Conservation (phyloP, 1,140 invertebrate genomes). For the Helicoverpa armigera region DNA sequence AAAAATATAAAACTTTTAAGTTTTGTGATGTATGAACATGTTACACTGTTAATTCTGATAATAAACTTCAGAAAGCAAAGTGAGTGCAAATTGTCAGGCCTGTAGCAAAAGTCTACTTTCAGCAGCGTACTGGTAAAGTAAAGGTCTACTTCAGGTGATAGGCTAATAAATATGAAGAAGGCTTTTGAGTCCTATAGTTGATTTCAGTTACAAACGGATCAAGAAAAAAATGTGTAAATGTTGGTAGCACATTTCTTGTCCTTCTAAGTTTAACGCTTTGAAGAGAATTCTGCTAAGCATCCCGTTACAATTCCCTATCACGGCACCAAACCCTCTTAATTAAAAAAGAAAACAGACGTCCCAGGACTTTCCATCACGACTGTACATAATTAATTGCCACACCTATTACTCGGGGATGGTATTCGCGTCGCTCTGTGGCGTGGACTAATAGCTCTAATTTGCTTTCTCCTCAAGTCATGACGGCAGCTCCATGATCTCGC, state of each 20-base stretch:
- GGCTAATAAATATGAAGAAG: too few species aligned
- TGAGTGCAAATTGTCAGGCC: too few species aligned
- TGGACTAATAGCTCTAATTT: constrained; percentile 79
- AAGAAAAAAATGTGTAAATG: too few species aligned
- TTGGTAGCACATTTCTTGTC: too few species aligned
- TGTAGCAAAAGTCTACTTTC: too few species aligned
- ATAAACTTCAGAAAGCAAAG: too few species aligned
- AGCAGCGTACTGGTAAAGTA: too few species aligned
- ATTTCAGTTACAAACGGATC: too few species aligned
- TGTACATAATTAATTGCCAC: constrained; percentile 56
- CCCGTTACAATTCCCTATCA: constrained; percentile 11
- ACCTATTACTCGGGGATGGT: constrained; percentile 57
- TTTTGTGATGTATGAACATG: not conserved
- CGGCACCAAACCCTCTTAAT: constrained; percentile 19
- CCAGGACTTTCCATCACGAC: constrained; percentile 40
- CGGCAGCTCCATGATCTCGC: constrained; percentile 60
- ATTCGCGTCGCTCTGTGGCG: constrained; percentile 61
- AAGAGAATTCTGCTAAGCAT: not conserved
- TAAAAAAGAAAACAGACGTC: constrained; percentile 35
- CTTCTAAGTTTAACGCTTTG: too few species aligned
- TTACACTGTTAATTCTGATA: not conserved
- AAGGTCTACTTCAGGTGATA: too few species aligned
- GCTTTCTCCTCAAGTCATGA: constrained; percentile 64
- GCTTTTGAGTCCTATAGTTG: too few species aligned
- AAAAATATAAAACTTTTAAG: not conserved